Conservation (phyloP, 2,113 vertebrate species). For the Macroglossus sobrinus region DNA sequence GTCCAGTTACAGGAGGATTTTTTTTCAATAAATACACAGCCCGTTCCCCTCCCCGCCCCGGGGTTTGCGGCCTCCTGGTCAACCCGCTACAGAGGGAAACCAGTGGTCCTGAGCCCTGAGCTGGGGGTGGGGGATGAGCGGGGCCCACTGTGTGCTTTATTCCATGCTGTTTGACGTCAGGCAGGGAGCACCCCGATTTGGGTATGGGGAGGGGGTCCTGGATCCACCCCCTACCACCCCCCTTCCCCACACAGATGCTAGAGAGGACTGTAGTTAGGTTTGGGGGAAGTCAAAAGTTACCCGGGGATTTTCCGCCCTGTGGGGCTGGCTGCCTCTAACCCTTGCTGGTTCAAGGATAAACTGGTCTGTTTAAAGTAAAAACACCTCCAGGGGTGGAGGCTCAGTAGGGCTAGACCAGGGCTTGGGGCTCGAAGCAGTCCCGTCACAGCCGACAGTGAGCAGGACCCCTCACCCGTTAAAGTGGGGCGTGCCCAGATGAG, state of each 20-base stretch:
- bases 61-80: not conserved
- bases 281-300: not conserved
- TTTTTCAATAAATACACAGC: not conserved
- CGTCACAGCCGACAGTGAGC: not conserved
- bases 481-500: not conserved
- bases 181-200: not conserved
- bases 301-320: not conserved
- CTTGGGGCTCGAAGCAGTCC: not conserved
- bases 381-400: not conserved
- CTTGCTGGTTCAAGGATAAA: not conserved
- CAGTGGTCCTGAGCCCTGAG: rapidly evolving
- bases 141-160: not conserved
- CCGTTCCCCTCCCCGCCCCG: rapidly evolving
- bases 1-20: not conserved
- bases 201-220: not conserved
- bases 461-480: not conserved
- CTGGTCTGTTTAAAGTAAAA: not conserved
- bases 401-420: not conserved
- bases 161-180: not conserved
- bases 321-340: not conserved
- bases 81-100: not conserved
- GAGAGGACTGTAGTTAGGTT: not conserved
- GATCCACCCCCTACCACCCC: not conserved
- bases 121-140: not conserved
- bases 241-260: not conserved